A percentile compares a stretch with the other conserved stretches of the same genome.
Evolutionary conservation across 2,888 invertebrate species (phyloP).

Genomic region (Crocallis elinguaria): DNA sequence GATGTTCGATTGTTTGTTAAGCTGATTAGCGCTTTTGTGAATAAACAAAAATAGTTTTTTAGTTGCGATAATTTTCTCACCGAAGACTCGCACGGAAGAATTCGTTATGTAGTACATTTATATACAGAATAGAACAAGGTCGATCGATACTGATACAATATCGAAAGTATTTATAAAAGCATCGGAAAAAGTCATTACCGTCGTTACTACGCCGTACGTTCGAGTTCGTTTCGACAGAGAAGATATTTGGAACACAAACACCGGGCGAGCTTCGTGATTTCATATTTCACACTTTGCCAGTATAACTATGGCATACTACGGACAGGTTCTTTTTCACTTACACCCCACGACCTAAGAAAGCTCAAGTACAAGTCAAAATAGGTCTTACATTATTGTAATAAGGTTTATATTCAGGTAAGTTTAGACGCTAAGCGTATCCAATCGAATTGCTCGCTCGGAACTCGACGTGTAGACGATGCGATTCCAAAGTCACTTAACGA

Average conservation of each 20-base stretch:
- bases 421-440: constrained; percentile 4
- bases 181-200: constrained; percentile 59
- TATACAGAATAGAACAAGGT: constrained; percentile 65
- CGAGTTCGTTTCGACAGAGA: constrained; percentile 74
- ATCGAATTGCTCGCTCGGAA: constrained; percentile 31
- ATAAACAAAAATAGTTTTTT: constrained; percentile 46
- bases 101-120: constrained; percentile 34
- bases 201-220: too few relatives aligned
- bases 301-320: constrained; percentile 62
- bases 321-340: constrained; percentile 75
- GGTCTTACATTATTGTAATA: constrained; percentile 37
- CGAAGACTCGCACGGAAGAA: too few relatives aligned
- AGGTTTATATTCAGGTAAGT: constrained; percentile 42
- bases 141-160: constrained; percentile 59
- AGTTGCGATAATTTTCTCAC: constrained; percentile 44
- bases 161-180: constrained; percentile 59
- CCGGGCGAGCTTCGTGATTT: constrained; percentile 79
- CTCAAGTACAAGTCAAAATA: constrained; percentile 36
- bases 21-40: constrained; percentile 47
- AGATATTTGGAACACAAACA: constrained; percentile 82
- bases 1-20: constrained; percentile 63
- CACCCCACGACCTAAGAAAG: constrained; percentile 30
- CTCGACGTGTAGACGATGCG: constrained; percentile 45
- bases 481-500: constrained; percentile 43
- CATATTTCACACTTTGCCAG: constrained; percentile 82